Evolutionary conservation across 92 coral and sea anemone species (phyloP).

Genomic region (Scolanthus callimorphus): DNA sequence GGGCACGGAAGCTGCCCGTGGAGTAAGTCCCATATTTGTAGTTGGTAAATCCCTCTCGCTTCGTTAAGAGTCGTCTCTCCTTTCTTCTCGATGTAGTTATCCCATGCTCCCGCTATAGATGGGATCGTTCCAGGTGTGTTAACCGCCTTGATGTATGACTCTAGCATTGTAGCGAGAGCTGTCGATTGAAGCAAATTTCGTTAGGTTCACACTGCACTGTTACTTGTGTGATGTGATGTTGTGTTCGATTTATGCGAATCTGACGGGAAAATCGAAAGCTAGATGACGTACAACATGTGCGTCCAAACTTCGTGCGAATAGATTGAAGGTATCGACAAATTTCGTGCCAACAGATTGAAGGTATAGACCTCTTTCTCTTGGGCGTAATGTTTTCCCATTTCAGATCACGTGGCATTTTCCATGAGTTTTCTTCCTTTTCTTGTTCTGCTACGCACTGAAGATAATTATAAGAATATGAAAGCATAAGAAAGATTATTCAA

Average conservation of each 20-base stretch:
- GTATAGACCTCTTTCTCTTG: no score
- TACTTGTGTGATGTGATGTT: background rate
- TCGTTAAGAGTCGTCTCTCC: constrained; percentile 15
- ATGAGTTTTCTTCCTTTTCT: no score
- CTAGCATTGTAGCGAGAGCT: constrained; percentile 46
- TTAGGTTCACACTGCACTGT: no score
- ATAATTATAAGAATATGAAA: no score
- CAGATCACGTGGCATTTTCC: no score
- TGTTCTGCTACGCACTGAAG: no score
- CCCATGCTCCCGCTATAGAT: constrained; percentile 41
- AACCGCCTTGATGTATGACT: constrained; percentile 24
- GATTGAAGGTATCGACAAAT: no score
- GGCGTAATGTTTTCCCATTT: no score
- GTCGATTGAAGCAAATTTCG: background rate
- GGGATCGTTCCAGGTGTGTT: constrained; percentile 58
- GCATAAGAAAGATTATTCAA: no score
- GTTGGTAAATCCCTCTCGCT: constrained; percentile 30
- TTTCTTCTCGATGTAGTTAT: constrained; percentile 13
- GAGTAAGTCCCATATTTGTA: constrained; percentile 26
- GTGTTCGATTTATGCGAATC: background rate
- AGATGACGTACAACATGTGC: no score
- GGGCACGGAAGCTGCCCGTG: constrained; percentile 33
- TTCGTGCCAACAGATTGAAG: no score
- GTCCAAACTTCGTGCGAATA: no score
- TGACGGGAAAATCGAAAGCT: background rate